These are phyloP conservation scores for Phocides pigmalion DNA, from an alignment of 1,140 invertebrate species.

Conservation along the genomic window DNA sequence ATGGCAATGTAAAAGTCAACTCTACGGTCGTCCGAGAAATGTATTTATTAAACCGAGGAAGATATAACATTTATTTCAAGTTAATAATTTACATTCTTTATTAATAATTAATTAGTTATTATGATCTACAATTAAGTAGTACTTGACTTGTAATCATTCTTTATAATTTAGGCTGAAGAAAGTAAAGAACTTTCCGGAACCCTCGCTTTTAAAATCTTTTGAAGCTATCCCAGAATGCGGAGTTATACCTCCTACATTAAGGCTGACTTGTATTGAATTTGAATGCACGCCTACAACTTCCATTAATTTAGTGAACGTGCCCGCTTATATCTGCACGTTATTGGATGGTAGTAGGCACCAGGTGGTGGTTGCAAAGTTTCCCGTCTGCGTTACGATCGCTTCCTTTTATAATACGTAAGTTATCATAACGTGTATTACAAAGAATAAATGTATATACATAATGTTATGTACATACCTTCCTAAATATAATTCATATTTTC, in stretches of 20 bases:
- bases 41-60: constrained; percentile 71
- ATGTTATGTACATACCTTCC: no score
- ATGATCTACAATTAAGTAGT: no score
- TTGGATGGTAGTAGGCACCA: constrained; percentile 72
- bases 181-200: constrained; percentile 75
- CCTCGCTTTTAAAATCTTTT: constrained; percentile 62
- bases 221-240: constrained; percentile 60
- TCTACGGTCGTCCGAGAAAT: constrained; percentile 63
- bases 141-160: no score
- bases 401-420: constrained; percentile 79
- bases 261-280: constrained; percentile 62
- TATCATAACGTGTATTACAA: constrained; percentile 2
- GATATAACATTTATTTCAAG: constrained; percentile 77
- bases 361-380: constrained; percentile 76
- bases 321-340: constrained; percentile 68
- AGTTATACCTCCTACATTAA: constrained; percentile 57
- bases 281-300: constrained; percentile 70
- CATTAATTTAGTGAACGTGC: constrained; percentile 66
- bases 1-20: constrained; percentile 77
- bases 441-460: not conserved
- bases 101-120: no score
- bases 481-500: constrained; percentile 36
- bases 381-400: constrained; percentile 69
- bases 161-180: constrained; percentile 61
- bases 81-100: constrained; percentile 48